Evolutionary conservation across 2,888 invertebrate genomes (phyloP).

Genomic region (Mantis religiosa): DNA sequence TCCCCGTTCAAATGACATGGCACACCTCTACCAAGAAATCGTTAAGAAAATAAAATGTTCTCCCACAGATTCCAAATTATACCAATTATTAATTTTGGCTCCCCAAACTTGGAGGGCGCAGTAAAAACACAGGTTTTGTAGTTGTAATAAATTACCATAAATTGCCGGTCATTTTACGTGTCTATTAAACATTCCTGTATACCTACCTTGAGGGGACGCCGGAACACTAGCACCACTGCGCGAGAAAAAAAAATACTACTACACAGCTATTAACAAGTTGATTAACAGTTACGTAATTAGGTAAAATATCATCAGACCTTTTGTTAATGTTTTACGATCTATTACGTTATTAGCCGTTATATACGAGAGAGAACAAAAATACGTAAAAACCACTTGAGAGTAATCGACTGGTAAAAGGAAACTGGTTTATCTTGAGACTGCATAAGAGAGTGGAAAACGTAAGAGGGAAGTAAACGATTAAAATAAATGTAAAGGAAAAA

Average conservation of each 20-base stretch:
- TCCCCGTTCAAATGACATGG: not conserved
- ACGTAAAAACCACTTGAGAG: too few species aligned
- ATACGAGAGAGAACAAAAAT: too few species aligned
- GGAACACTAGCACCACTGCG: not conserved
- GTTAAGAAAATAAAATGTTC: not conserved
- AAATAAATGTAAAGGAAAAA: too few species aligned
- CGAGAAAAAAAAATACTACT: not conserved
- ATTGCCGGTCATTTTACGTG: not conserved
- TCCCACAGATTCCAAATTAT: not conserved
- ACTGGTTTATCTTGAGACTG: too few species aligned
- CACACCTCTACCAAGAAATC: not conserved
- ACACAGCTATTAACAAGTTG: not conserved
- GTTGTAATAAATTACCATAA: not conserved
- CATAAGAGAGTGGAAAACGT: too few species aligned
- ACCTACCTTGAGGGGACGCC: not conserved
- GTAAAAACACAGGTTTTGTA: not conserved
- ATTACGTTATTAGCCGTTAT: not conserved
- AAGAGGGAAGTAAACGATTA: too few species aligned
- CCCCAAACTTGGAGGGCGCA: not conserved
- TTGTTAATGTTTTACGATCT: not conserved
- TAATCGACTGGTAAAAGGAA: too few species aligned
- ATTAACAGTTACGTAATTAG: not conserved
- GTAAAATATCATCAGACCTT: not conserved
- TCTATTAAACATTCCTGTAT: not conserved
- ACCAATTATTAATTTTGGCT: not conserved